Conservation (phyloP, 2,888 invertebrate genomes). For the Junonia oenone region DNA sequence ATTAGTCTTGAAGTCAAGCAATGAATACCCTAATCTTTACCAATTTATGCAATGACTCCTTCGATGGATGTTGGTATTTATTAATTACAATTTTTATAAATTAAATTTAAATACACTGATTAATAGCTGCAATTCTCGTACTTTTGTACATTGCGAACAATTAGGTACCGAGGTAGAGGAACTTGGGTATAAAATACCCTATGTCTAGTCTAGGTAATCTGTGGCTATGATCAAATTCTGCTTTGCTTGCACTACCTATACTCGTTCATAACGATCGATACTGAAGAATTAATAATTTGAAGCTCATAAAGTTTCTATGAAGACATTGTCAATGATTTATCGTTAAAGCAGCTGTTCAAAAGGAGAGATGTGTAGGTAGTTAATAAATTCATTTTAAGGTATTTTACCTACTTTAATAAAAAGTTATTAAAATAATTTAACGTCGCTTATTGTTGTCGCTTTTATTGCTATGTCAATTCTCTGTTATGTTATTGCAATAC, state of each 20-base stretch:
- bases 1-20: constrained; percentile 1
- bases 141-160: neutral
- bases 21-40: neutral
- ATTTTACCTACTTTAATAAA: no score
- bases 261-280: no score
- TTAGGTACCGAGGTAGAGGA: neutral
- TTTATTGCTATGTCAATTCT: no score
- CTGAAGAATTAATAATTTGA: neutral
- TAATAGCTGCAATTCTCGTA: neutral
- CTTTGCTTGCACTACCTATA: neutral
- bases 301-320: neutral
- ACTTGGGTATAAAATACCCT: neutral
- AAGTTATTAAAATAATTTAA: no score
- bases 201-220: neutral
- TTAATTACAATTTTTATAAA: neutral
- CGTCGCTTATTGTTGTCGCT: no score
- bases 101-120: neutral
- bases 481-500: no score
- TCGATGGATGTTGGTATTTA: neutral
- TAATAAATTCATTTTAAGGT: no score
- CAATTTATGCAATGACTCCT: neutral
- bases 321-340: no score
- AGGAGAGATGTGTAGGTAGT: no score
- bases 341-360: no score
- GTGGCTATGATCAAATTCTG: neutral